phyloP scores from a whole-genome alignment of 2,797 vertebrate species.

The Oreochromis grahami region DNA sequence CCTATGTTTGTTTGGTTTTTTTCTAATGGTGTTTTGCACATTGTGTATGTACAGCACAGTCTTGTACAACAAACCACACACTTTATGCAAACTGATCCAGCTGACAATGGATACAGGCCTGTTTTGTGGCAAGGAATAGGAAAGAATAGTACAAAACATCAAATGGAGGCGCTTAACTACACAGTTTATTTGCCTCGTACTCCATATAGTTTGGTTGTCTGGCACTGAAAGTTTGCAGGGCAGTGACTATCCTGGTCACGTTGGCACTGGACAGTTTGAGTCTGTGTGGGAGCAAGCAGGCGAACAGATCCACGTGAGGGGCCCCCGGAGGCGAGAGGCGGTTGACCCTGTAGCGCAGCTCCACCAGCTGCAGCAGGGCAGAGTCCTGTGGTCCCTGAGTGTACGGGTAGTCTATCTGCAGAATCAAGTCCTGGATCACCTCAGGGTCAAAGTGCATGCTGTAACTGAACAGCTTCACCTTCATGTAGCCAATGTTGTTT shows the following conservation, averaged over 20 bases:
- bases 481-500: constrained; percentile 91
- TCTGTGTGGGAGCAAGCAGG: constrained; percentile 93
- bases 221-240: constrained; percentile 90
- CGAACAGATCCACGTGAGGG: constrained; percentile 89
- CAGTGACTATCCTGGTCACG: constrained; percentile 90
- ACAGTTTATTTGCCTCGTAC: constrained; percentile 94
- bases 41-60: constrained; percentile 67
- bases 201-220: constrained; percentile 89
- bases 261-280: constrained; percentile 93
- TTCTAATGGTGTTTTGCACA: constrained; percentile 49
- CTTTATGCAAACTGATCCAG: constrained; percentile 64
- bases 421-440: constrained; percentile 94
- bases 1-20: neutral
- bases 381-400: constrained; percentile 98
- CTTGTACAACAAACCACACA: constrained; percentile 68
- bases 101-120: constrained; percentile 40
- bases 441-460: constrained; percentile 98
- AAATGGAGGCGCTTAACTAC: constrained; percentile 82
- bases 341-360: constrained; percentile 93
- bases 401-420: constrained; percentile 97
- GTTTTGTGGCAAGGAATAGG: constrained; percentile 28
- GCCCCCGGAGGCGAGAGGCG: constrained; percentile 91
- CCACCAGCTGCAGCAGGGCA: constrained; percentile 91
- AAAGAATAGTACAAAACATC: constrained; percentile 57
- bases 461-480: constrained; percentile 96